Conservation (phyloP, 35 echinoderm and acorn worm species). For the Heliocidaris tuberculata region DNA sequence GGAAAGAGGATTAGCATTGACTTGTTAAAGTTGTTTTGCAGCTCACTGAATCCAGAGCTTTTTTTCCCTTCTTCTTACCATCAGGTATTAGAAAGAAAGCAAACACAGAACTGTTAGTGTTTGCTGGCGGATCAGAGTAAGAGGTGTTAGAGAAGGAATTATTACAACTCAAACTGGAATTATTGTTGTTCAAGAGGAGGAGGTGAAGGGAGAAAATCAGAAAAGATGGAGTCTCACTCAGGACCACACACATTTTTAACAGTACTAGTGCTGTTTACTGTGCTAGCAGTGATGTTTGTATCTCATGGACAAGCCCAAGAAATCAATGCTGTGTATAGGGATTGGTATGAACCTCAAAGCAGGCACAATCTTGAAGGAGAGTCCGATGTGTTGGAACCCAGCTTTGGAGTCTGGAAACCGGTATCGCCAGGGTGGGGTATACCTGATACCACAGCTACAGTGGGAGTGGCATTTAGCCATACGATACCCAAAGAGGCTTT, state of each 20-base stretch:
- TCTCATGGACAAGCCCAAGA: background rate
- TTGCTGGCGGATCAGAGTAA: background rate
- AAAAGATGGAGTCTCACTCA: conserved; percentile 20
- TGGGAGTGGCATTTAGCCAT: conserved; percentile 83
- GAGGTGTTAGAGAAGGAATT: conserved; percentile 33
- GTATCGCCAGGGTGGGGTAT: conserved; percentile 76
- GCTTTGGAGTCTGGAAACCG: conserved; percentile 75
- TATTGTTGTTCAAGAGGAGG: background rate
- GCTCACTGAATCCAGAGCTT: conserved; percentile 9
- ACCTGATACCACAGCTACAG: conserved; percentile 73
- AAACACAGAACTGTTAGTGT: background rate
- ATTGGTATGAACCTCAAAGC: conserved; percentile 33
- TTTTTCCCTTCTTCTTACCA: background rate
- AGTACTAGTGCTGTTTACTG: background rate
- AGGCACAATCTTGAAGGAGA: background rate
- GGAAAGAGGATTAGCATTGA: conserved; percentile 34
- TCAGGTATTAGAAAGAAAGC: background rate
- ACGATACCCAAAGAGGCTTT: conserved; percentile 88
- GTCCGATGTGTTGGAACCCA: background rate
- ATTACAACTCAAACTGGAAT: conserved; percentile 13
- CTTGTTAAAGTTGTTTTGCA: conserved; percentile 14
- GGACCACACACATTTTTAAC: conserved; percentile 40
- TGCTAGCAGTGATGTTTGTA: conserved; percentile 14
- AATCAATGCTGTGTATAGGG: conserved; percentile 37
- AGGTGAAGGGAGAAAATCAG: background rate